Conservation (phyloP, 1,140 invertebrate species). For the Ceratina japonica region DNA sequence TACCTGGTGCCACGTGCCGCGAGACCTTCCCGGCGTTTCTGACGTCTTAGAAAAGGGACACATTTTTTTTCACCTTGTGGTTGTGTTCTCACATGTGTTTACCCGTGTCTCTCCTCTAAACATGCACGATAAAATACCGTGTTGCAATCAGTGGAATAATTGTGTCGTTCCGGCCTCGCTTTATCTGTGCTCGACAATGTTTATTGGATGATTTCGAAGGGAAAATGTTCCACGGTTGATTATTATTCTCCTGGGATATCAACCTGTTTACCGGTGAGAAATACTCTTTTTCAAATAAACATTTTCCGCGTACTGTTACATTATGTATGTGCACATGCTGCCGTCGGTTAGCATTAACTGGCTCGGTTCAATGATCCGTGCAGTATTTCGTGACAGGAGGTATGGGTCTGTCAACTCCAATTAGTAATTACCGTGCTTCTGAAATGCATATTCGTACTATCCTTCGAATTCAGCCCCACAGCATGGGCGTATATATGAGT, state of each 20-base stretch:
- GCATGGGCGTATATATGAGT: constrained; percentile 71
- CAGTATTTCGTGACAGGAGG: constrained; percentile 43
- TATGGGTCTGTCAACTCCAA: constrained; percentile 52
- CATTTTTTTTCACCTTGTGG: constrained; percentile 2
- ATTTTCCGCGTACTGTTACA: background rate
- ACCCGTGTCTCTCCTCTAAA: constrained; percentile 21
- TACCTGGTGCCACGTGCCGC: constrained; percentile 63
- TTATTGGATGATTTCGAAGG: constrained; percentile 26
- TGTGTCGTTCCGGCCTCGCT: constrained; percentile 8
- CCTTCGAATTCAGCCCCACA: constrained; percentile 74
- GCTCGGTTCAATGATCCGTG: constrained; percentile 46
- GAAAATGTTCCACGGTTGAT: constrained; percentile 16
- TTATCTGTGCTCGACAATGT: constrained; percentile 5
- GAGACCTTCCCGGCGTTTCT: constrained; percentile 55
- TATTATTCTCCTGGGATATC: background rate
- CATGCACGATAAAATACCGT: constrained; percentile 27
- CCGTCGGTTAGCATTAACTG: constrained; percentile 20
- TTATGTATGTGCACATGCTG: background rate
- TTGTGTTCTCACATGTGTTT: constrained; percentile 1
- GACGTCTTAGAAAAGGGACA: background rate
- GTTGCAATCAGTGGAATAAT: constrained; percentile 10
- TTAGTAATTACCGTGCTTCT: constrained; percentile 59
- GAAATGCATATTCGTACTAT: constrained; percentile 66
- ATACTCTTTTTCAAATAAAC: no score
- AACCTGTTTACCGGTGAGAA: background rate